Evolutionary conservation across 2,797 vertebrate species (phyloP).

Genomic region (Clarias platycephalus): DNA sequence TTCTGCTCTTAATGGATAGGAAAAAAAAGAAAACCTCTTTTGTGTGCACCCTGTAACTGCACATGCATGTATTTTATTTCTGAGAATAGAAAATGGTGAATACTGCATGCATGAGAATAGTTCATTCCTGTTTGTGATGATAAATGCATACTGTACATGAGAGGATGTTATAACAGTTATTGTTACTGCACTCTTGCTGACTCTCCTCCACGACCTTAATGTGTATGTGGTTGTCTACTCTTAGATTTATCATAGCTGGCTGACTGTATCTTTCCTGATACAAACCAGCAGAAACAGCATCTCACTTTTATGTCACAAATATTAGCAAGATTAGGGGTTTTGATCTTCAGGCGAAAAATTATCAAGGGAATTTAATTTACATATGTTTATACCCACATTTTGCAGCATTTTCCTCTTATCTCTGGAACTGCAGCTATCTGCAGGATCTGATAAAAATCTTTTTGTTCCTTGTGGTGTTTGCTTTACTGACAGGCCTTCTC

Average conservation of each 20-base stretch:
- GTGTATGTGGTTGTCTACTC: neutral
- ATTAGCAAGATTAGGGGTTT: slow-evolving; percentile 67
- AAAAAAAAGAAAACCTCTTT: neutral
- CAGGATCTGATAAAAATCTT: slow-evolving; percentile 70
- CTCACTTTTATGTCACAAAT: slow-evolving; percentile 64
- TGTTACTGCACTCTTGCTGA: neutral
- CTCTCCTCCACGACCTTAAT: neutral
- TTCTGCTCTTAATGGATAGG: slow-evolving; percentile 15
- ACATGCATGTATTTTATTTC: neutral
- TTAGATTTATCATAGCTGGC: slow-evolving; percentile 13
- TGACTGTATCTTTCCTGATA: slow-evolving; percentile 51
- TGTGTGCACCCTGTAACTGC: neutral
- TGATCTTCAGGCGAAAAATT: slow-evolving; percentile 69
- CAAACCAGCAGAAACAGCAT: slow-evolving; percentile 66
- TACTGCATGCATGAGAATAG: neutral
- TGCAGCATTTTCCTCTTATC: slow-evolving; percentile 64
- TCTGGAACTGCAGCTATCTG: slow-evolving; percentile 74
- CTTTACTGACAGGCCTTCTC: neutral
- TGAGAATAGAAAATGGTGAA: neutral
- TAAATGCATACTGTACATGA: neutral
- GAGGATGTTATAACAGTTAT: slow-evolving; percentile 10
- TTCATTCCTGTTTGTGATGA: neutral
- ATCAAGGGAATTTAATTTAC: slow-evolving; percentile 69
- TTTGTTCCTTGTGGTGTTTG: slow-evolving; percentile 65
- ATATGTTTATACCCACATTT: slow-evolving; percentile 66